A percentile compares a stretch with the other conserved stretches of the same genome.
Evolutionary conservation across 2,888 invertebrate species (phyloP).

Genomic region (Ceramica pisi): DNA sequence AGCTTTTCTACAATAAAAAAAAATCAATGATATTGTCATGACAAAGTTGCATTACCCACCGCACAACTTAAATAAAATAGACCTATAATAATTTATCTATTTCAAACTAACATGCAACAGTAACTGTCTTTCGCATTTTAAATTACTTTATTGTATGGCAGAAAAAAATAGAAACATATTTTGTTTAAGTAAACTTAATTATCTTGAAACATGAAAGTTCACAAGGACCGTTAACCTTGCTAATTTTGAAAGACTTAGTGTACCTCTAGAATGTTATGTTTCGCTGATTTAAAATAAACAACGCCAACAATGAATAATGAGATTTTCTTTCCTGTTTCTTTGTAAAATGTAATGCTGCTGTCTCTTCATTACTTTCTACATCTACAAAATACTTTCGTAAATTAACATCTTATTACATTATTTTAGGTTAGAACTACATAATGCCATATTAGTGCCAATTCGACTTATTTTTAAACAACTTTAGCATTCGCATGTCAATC

Average conservation of each 20-base stretch:
- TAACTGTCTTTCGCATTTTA: slow-evolving; percentile 16
- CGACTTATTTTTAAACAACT: too few relatives aligned
- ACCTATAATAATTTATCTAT: slow-evolving; percentile 18
- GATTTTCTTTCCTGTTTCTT: too few relatives aligned
- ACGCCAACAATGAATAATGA: too few relatives aligned
- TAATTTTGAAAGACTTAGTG: not conserved
- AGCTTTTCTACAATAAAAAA: not conserved
- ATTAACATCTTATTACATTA: too few relatives aligned
- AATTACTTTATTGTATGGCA: slow-evolving; percentile 17
- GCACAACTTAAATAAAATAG: not conserved
- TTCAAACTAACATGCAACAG: slow-evolving; percentile 27
- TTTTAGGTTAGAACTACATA: too few relatives aligned
- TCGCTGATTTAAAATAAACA: not conserved
- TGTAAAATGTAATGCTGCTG: too few relatives aligned
- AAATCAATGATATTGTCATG: slow-evolving; percentile 3
- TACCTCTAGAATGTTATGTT: not conserved
- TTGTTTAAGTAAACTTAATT: slow-evolving; percentile 22
- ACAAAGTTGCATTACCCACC: not conserved
- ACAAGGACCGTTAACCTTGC: not conserved
- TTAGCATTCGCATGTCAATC: too few relatives aligned
- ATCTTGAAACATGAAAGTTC: slow-evolving; percentile 27
- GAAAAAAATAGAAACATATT: slow-evolving; percentile 1
- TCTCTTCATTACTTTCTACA: too few relatives aligned
- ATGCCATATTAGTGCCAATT: too few relatives aligned
- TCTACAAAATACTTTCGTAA: too few relatives aligned